These are phyloP conservation scores for Zaprionus inermis DNA, from an alignment of 1,140 invertebrate genomes.

Conservation along the genomic window DNA sequence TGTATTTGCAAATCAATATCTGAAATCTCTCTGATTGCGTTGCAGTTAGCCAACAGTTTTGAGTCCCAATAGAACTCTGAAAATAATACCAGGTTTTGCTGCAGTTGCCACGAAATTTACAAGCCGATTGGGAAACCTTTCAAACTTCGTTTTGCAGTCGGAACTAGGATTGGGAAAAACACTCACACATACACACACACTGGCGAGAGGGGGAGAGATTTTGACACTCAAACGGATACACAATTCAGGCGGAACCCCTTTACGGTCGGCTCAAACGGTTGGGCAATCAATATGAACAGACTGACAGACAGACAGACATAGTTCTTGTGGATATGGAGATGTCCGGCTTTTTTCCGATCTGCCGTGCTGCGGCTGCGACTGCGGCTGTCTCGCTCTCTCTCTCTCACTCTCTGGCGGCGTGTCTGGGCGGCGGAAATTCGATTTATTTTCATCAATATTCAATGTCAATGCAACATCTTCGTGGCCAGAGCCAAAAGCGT, in stretches of 20 bases:
- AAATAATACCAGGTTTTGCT: neutral
- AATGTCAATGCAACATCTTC: constrained; percentile 81
- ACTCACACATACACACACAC: constrained; percentile 24
- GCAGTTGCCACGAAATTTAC: constrained; percentile 1
- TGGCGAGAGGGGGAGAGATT: constrained; percentile 42
- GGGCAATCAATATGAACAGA: constrained; percentile 63
- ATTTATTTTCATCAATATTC: constrained; percentile 83
- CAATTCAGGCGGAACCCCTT: constrained; percentile 68
- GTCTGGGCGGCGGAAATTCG: constrained; percentile 68
- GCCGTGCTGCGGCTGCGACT: neutral
- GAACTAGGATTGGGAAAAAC: constrained; percentile 31
- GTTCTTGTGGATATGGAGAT: constrained; percentile 36
- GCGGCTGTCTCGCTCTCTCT: neutral
- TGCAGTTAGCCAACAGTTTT: no score
- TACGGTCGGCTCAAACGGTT: constrained; percentile 64
- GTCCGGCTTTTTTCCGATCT: constrained; percentile 18
- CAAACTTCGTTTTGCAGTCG: neutral
- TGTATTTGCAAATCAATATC: constrained; percentile 1
- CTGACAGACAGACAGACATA: constrained; percentile 8
- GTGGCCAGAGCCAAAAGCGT: constrained; percentile 71
- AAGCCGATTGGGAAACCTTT: constrained; percentile 2
- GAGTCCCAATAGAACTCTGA: neutral
- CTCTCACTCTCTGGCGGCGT: constrained; percentile 8
- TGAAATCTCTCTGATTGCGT: neutral
- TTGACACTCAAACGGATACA: constrained; percentile 70